Evolutionary conservation across 2,113 vertebrate species (phyloP).

Genomic region (Tyrannus savana): DNA sequence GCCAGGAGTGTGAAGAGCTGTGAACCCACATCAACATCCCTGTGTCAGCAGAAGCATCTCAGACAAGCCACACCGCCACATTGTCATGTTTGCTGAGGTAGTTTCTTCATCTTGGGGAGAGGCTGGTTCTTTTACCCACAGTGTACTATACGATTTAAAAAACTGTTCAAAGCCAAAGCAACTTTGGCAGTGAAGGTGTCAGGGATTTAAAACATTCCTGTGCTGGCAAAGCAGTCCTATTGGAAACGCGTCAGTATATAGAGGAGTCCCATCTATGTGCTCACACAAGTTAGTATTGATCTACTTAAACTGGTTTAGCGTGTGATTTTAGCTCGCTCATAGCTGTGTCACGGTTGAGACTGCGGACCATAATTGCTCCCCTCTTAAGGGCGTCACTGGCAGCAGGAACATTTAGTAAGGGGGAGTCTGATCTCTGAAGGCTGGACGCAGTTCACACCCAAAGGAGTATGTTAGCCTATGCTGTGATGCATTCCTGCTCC

Average conservation of each 20-base stretch:
- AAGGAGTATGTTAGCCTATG: not conserved
- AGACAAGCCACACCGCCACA: fast-evolving
- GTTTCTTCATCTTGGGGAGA: not conserved
- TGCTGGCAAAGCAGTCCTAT: not conserved
- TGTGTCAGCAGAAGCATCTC: not conserved
- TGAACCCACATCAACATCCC: not conserved
- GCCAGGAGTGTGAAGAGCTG: not conserved
- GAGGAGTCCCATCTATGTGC: not conserved
- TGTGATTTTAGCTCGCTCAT: not conserved
- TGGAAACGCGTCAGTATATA: not conserved
- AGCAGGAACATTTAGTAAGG: not conserved
- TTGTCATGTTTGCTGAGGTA: fast-evolving
- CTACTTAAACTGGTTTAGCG: not conserved
- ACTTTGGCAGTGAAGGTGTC: not conserved
- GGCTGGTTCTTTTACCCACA: not conserved
- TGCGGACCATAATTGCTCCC: not conserved
- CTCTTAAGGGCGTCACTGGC: not conserved
- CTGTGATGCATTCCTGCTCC: not conserved
- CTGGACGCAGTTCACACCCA: not conserved
- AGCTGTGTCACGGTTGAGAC: not conserved
- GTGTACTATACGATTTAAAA: not conserved
- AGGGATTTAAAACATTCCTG: not conserved
- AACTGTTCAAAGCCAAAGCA: not conserved
- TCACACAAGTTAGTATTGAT: not conserved
- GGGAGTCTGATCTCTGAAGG: not conserved